phyloP scores from a whole-genome alignment of 2,797 vertebrate genomes.

The Eulemur coronatus region DNA sequence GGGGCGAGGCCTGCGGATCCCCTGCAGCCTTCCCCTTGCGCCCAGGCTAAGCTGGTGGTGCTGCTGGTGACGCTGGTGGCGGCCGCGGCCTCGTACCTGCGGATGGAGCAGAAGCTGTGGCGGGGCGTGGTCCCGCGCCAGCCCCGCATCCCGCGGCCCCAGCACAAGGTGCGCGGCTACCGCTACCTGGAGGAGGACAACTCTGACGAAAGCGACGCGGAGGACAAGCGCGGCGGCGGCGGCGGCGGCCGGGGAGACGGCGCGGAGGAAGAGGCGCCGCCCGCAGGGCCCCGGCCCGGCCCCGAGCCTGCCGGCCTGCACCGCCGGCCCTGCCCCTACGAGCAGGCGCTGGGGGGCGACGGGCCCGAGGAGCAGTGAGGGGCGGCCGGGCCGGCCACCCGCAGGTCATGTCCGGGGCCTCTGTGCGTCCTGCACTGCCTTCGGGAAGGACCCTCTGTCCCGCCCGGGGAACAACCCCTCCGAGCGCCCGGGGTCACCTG shows the following conservation, averaged over 20 bases:
- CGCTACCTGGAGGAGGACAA: conserved; percentile 95
- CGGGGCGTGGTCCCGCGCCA: conserved; percentile 84
- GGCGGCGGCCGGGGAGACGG: not conserved
- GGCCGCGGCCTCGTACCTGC: conserved; percentile 86
- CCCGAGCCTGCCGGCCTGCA: conserved; percentile 14
- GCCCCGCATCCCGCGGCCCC: conserved; percentile 94
- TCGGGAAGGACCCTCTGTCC: not conserved
- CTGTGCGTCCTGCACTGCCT: not conserved
- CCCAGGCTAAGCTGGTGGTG: conserved; percentile 93
- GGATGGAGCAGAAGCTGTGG: conserved; percentile 92
- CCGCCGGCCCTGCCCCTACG: conserved; percentile 1
- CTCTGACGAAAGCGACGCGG: conserved; percentile 92
- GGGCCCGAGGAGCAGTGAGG: conserved; percentile 25
- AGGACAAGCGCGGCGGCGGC: conserved; percentile 74
- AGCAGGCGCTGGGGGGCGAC: conserved; percentile 73
- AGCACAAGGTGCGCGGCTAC: conserved; percentile 93
- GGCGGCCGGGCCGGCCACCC: too few species aligned
- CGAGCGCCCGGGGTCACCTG: not conserved
- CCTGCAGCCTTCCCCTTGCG: not conserved
- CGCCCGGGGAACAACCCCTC: too few species aligned
- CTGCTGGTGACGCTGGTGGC: conserved; percentile 84
- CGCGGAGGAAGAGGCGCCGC: conserved; percentile 44
- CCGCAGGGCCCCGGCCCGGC: conserved; percentile 46
- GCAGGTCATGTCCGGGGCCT: fast-evolving
- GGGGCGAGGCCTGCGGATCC: fast-evolving